Evolutionary conservation across 2,888 invertebrate species (phyloP).

Genomic region (Flabesymbios commensalis): DNA sequence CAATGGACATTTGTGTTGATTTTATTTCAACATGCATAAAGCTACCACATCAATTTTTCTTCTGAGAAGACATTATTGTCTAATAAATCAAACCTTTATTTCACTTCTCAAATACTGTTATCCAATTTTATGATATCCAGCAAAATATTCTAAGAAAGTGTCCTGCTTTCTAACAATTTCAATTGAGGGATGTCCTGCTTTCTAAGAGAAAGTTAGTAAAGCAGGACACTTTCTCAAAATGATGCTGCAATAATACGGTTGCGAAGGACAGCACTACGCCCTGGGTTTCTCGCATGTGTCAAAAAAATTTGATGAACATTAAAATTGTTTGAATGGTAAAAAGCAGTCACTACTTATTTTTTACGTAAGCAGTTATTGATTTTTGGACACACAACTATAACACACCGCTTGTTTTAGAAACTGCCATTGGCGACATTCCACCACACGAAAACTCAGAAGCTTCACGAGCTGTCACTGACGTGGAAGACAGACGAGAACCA

Average conservation of each 20-base stretch:
- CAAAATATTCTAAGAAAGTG: no score
- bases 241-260: slow-evolving; percentile 1
- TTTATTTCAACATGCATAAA: no score
- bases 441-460: slow-evolving; percentile 39
- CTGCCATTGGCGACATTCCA: slow-evolving; percentile 39
- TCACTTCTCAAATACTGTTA: no score
- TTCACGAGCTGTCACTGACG: slow-evolving; percentile 41
- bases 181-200: no score
- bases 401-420: slow-evolving; percentile 33
- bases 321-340: background rate
- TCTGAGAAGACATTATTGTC: no score
- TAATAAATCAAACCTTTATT: no score
- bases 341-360: background rate
- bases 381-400: background rate
- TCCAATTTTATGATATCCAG: no score
- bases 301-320: background rate
- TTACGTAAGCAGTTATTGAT: background rate
- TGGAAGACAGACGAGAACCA: slow-evolving; percentile 41
- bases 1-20: no score
- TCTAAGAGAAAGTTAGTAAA: no score
- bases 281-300: background rate
- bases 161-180: no score
- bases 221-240: no score
- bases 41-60: no score
- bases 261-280: background rate